phyloP scores from a whole-genome alignment of 2,113 vertebrate species.

The Ellobius talpinus region DNA sequence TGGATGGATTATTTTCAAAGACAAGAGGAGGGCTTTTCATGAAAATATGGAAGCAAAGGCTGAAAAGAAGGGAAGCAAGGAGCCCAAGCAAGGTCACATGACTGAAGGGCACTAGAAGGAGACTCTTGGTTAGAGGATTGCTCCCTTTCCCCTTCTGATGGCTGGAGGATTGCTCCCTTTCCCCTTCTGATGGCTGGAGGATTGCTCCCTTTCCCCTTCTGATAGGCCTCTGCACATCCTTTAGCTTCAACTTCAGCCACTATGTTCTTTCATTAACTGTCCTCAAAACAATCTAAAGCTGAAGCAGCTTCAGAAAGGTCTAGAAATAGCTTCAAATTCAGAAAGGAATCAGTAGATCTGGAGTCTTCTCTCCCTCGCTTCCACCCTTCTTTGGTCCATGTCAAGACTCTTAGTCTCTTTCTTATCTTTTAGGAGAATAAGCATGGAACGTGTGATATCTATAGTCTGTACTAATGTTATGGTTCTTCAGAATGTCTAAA shows the following conservation, averaged over 20 bases:
- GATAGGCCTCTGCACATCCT: not conserved
- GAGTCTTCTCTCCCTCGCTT: not conserved
- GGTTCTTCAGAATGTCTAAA: slow-evolving; percentile 13
- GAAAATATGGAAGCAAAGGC: not conserved
- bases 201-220: not conserved
- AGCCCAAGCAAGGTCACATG: not conserved
- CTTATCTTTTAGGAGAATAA: not conserved
- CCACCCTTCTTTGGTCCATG: not conserved
- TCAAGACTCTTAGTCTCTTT: fast-evolving
- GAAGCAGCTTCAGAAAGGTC: not conserved
- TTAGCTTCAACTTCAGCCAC: not conserved
- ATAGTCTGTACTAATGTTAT: not conserved
- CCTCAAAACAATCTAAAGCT: not conserved
- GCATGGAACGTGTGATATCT: not conserved
- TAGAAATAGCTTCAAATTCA: not conserved
- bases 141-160: not conserved
- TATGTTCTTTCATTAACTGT: not conserved
- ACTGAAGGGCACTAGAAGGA: not conserved
- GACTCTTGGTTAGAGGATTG: not conserved
- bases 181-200: not conserved
- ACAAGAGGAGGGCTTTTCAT: not conserved
- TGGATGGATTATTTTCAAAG: slow-evolving; percentile 50
- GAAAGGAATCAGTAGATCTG: not conserved
- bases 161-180: not conserved
- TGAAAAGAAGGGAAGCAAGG: not conserved